Evolutionary conservation across 2,797 vertebrate species (phyloP).

Genomic region (Coregonus suidteri): DNA sequence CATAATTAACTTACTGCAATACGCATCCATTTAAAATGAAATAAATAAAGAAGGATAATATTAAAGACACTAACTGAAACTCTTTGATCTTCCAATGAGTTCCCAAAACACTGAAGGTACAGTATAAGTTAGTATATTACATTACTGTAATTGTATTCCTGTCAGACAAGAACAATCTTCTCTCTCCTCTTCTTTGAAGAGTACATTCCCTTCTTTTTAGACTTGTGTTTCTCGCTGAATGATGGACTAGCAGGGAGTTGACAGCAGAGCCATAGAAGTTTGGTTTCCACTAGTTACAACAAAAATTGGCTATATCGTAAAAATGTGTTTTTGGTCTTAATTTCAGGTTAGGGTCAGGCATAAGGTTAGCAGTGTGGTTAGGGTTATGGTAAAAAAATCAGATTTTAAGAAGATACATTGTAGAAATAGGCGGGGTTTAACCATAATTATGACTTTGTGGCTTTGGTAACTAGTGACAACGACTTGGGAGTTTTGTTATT

Average conservation of each 20-base stretch:
- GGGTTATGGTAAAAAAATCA: too few species aligned
- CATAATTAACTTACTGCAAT: conserved; percentile 55
- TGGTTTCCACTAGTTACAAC: too few species aligned
- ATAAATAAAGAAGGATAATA: conserved; percentile 66
- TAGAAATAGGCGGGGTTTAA: too few species aligned
- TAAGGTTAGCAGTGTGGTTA: too few species aligned
- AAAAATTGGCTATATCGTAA: too few species aligned
- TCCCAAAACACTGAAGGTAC: conserved; percentile 62
- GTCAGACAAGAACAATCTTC: conserved; percentile 46
- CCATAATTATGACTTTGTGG: too few species aligned
- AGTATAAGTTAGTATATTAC: conserved; percentile 66
- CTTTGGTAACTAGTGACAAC: too few species aligned
- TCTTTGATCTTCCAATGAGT: conserved; percentile 57
- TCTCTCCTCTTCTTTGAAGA: conserved; percentile 43
- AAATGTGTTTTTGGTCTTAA: too few species aligned
- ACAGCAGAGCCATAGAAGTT: neutral
- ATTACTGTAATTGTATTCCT: conserved; percentile 61
- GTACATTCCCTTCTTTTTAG: conserved; percentile 61
- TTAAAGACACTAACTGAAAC: conserved; percentile 58
- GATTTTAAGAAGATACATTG: too few species aligned
- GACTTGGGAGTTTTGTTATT: too few species aligned
- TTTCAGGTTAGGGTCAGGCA: too few species aligned
- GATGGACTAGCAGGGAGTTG: conserved; percentile 26
- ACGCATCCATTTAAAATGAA: conserved; percentile 71
- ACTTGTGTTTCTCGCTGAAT: conserved; percentile 65